These are phyloP conservation scores for Serrognathus titanus DNA, from an alignment of 2,888 invertebrate species.

Conservation along the genomic window DNA sequence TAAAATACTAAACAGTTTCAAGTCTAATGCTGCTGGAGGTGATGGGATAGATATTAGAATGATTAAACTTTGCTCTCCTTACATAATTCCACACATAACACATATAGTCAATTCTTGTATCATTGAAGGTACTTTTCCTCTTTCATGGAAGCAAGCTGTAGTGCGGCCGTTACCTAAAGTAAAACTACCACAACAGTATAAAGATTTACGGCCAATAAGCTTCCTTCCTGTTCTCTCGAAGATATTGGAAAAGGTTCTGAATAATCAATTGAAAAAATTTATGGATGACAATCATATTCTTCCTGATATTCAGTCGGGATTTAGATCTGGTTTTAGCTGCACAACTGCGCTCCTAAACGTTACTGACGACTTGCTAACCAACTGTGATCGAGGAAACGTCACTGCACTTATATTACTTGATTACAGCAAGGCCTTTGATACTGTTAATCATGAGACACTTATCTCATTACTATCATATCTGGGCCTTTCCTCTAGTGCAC, in stretches of 20 bases:
- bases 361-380: constrained; percentile 1
- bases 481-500: too few relatives aligned
- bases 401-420: not conserved
- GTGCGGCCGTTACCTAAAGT: constrained; percentile 2
- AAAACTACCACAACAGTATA: not conserved
- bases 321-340: not conserved
- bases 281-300: not conserved
- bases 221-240: constrained; percentile 3
- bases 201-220: constrained; percentile 3
- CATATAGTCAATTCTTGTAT: not conserved
- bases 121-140: not conserved
- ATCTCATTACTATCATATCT: too few relatives aligned
- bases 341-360: not conserved
- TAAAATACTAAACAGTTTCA: not conserved
- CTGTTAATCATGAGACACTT: not conserved
- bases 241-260: not conserved
- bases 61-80: not conserved
- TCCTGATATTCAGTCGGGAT: not conserved
- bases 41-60: not conserved
- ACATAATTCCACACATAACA: not conserved
- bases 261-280: not conserved
- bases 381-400: not conserved
- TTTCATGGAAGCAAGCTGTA: not conserved
- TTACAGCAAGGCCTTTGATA: not conserved
- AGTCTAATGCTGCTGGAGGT: not conserved